Conservation (phyloP, 2,113 vertebrate species). For the Prinia subflava region DNA sequence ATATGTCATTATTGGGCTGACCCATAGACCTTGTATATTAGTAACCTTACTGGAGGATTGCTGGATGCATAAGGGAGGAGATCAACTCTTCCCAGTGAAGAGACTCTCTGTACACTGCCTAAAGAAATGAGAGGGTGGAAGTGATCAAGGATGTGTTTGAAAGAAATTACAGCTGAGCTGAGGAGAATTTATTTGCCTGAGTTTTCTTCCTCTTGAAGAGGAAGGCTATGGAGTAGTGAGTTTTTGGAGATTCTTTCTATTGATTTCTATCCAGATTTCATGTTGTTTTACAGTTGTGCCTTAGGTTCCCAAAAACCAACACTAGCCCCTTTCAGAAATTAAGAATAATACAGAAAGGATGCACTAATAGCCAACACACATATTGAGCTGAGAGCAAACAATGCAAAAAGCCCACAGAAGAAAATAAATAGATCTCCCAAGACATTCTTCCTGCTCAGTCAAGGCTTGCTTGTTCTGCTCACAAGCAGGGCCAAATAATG, state of each 20-base stretch:
- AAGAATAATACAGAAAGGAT: not conserved
- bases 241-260: not conserved
- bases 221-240: not conserved
- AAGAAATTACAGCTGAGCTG: not conserved
- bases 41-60: not conserved
- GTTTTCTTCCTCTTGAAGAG: not conserved
- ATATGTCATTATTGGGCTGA: not conserved
- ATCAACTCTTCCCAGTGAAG: not conserved
- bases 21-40: not conserved
- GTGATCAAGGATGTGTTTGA: not conserved
- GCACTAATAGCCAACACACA: not conserved
- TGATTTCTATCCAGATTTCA: not conserved
- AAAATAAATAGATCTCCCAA: not conserved
- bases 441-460: not conserved
- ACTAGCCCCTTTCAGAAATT: not conserved
- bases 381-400: not conserved
- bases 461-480: not conserved
- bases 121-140: not conserved
- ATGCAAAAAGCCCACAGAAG: not conserved
- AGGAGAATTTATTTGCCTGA: not conserved
- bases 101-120: not conserved
- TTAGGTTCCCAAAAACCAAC: not conserved
- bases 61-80: not conserved
- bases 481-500: not conserved
- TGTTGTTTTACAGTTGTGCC: not conserved